Evolutionary conservation across 2,797 vertebrate genomes (phyloP).

Genomic region (Aquila chrysaetos): DNA sequence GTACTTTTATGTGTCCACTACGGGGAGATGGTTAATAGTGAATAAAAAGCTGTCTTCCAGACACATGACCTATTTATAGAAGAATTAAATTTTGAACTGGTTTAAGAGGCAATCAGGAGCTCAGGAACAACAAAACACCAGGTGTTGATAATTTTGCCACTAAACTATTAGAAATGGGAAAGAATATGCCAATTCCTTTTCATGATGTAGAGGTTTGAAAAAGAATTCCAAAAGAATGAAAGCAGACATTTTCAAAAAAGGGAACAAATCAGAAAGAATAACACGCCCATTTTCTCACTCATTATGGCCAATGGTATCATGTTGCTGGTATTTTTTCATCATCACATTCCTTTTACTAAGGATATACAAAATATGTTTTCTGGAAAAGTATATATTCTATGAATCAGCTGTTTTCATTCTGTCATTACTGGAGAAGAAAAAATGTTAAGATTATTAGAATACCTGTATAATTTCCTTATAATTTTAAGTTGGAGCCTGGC

Average conservation of each 20-base stretch:
- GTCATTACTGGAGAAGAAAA: neutral
- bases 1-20: neutral
- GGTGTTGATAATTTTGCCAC: neutral
- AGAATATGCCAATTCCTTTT: neutral
- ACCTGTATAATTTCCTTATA: neutral
- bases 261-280: neutral
- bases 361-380: neutral
- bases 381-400: neutral
- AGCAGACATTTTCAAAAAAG: neutral
- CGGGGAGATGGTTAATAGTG: neutral
- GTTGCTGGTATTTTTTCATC: neutral
- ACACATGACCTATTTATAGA: neutral
- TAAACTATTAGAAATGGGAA: neutral
- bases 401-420: neutral
- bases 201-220: neutral
- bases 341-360: neutral
- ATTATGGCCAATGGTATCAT: neutral
- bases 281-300: neutral
- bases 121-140: neutral
- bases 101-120: conserved; percentile 1
- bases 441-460: neutral
- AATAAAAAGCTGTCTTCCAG: neutral
- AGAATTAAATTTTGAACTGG: conserved; percentile 33
- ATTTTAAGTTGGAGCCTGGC: neutral
- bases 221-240: neutral